Conservation (phyloP, 2,113 vertebrate species). For the Pseudolaguvia tuberculata region DNA sequence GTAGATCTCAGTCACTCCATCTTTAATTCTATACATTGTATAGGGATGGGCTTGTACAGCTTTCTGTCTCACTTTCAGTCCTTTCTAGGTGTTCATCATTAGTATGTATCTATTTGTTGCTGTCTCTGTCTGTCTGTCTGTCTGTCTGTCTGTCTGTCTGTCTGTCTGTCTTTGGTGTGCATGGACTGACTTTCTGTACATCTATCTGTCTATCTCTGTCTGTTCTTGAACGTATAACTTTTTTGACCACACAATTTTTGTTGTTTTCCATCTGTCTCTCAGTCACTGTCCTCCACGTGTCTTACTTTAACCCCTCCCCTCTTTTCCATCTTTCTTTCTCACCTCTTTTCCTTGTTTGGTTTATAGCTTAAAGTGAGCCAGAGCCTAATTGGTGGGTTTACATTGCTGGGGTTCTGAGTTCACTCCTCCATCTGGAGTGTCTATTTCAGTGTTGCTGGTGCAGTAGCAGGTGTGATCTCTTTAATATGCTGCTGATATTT, state of each 20-base stretch:
- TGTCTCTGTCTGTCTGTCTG: neutral
- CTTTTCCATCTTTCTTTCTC: neutral
- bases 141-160: too few species aligned
- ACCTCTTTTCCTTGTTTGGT: neutral
- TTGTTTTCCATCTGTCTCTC: neutral
- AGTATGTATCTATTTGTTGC: neutral
- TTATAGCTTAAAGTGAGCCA: neutral
- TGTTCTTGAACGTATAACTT: too few species aligned
- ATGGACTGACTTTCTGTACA: too few species aligned
- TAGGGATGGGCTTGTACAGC: neutral
- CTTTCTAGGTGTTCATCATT: neutral
- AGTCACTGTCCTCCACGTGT: neutral
- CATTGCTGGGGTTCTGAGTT: constrained; percentile 6
- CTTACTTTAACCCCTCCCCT: too few species aligned
- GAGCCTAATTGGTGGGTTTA: neutral
- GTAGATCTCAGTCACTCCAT: neutral
- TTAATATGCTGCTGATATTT: constrained; percentile 23
- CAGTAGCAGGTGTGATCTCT: constrained; percentile 9
- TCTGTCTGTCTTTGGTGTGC: too few species aligned
- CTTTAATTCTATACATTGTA: neutral
- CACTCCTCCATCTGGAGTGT: constrained; percentile 22
- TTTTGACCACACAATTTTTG: too few species aligned
- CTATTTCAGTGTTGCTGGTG: neutral
- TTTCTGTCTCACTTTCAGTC: neutral
- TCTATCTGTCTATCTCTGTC: too few species aligned